These are phyloP conservation scores for Pseudomyrmex concolor DNA, from an alignment of 1,140 invertebrate genomes.

Conservation along the genomic window DNA sequence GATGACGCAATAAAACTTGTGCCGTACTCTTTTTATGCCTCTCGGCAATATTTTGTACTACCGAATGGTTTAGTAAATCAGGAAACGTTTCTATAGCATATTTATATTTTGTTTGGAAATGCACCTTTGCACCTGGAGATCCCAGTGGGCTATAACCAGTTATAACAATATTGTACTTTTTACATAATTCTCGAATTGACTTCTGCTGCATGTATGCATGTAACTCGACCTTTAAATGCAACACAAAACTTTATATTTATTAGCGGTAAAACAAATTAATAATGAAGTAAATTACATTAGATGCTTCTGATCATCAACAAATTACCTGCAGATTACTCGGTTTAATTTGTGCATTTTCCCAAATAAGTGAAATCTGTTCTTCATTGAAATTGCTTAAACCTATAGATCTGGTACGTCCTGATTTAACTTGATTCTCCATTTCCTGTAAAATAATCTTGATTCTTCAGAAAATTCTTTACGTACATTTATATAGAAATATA, in stretches of 20 bases:
- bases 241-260: conserved; percentile 32
- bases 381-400: conserved; percentile 94
- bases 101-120: conserved; percentile 85
- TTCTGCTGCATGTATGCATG: conserved; percentile 94
- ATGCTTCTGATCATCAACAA: neutral
- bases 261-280: neutral
- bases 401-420: conserved; percentile 88
- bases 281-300: too few species aligned
- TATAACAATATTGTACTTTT: conserved; percentile 89
- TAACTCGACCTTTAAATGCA: conserved; percentile 88
- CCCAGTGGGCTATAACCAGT: conserved; percentile 94
- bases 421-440: conserved; percentile 90
- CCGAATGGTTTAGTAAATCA: conserved; percentile 89
- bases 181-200: conserved; percentile 90
- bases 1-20: conserved; percentile 92
- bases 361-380: conserved; percentile 88
- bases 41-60: conserved; percentile 89
- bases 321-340: conserved; percentile 90
- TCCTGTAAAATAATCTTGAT: conserved; percentile 83
- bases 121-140: conserved; percentile 86
- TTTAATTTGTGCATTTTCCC: conserved; percentile 88
- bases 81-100: conserved; percentile 87
- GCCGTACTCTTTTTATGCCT: conserved; percentile 90
- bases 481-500: neutral
- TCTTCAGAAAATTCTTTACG: conserved; percentile 20